Evolutionary conservation across 2,113 vertebrate genomes (phyloP).

Genomic region (Scytalopus superciliaris): DNA sequence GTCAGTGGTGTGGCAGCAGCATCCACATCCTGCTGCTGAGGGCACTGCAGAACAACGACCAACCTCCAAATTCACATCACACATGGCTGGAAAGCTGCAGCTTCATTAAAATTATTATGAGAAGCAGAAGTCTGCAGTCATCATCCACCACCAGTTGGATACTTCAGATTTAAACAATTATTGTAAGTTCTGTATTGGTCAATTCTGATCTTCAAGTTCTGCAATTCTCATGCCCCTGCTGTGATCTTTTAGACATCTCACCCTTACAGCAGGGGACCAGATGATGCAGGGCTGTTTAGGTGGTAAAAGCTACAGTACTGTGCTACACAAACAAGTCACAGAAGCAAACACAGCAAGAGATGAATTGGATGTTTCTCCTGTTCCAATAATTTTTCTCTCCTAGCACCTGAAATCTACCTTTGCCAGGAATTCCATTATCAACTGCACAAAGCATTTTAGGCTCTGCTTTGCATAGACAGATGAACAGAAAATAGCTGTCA

Average conservation of each 20-base stretch:
- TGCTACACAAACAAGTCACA: slow-evolving; percentile 11
- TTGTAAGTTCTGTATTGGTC: not conserved
- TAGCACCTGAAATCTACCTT: slow-evolving; percentile 15
- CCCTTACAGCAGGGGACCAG: slow-evolving; percentile 32
- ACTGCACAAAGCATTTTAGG: not conserved
- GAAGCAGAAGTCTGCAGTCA: slow-evolving; percentile 19
- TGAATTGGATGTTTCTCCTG: not conserved
- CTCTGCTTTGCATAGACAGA: not conserved
- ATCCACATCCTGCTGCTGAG: not conserved
- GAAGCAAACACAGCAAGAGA: slow-evolving; percentile 38
- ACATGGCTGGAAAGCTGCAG: not conserved
- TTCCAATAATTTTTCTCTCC: slow-evolving; percentile 9
- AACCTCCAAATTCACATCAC: not conserved
- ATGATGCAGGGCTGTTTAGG: slow-evolving; percentile 23
- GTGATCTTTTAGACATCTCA: not conserved
- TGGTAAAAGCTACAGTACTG: not conserved
- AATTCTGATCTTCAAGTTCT: slow-evolving; percentile 1
- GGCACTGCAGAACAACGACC: not conserved
- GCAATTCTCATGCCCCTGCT: slow-evolving; percentile 33
- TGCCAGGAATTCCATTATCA: slow-evolving; percentile 38
- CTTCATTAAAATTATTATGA: slow-evolving; percentile 46
- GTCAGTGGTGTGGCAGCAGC: not conserved
- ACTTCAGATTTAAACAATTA: slow-evolving; percentile 20
- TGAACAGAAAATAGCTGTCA: slow-evolving; percentile 19
- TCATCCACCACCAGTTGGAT: slow-evolving; percentile 1